Base-by-base conservation (phyloP, 2,888 invertebrate species). In the Acrocera orbiculus region DNA sequence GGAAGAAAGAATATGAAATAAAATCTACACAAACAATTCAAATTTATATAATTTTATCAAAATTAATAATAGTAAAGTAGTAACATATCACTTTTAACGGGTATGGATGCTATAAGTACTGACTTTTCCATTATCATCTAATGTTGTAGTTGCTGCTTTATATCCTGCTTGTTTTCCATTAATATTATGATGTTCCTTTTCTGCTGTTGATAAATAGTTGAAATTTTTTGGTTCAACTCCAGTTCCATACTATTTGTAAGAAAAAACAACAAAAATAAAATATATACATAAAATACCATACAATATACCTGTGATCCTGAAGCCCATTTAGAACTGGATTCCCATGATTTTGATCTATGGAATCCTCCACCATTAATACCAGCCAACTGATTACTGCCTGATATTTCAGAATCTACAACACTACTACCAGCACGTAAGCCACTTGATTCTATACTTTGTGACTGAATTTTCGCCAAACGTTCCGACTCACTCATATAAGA, bases 91-190 rank as follows among this genome's bases (percentile, higher is more conserved):
- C n/a, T 11, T 11, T 31, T 42, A 40, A 22, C 37, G 40, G 37
- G 59, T 54, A 44, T 57, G 57, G 17, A 68, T 64, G 40, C 66
- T 65, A 52, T 69, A 67, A 41, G 64, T 65, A 41, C 65, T 62
- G 22, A 70, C 47, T 53, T 69, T 71, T 43, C 74, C 74, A 44
- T 73, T 69, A 48, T 73, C 69, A 44, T 73, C 71, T 9, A 72
- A 58, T 3, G 68, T 66, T 10, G 72, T 66, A 10, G 67, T 61
- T 9, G 72, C 67, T 27, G 61, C 58, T 40, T 66, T 67, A 45
- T 59, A 66, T 16, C 62, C 61, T 8, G 52, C 51, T 15, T 61
- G 60, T 43, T 66, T 63, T 20, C 73, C 73, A 50, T 71, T 64
- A 20, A 67, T 52, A 40, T 66, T 62, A 29, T 49, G 48, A 27